A percentile compares a stretch with the other conserved stretches of the same genome.
phyloP scores from a whole-genome alignment of 2,888 invertebrate genomes.

The Rhagium mordax region DNA sequence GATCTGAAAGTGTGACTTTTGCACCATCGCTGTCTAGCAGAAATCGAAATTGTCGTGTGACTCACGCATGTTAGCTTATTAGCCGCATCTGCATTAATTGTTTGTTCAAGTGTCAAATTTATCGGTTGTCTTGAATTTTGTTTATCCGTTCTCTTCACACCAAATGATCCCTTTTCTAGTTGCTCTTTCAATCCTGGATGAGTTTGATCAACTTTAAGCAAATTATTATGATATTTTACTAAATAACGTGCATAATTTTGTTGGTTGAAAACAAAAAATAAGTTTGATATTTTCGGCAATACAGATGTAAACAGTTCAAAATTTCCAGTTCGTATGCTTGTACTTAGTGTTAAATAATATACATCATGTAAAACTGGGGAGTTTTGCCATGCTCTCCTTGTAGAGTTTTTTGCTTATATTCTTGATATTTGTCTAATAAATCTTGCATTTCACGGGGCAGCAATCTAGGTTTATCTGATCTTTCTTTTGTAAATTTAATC shows the following conservation, averaged over 20 bases:
- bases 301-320: slow-evolving; percentile 52
- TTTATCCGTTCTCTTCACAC: slow-evolving; percentile 44
- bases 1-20: slow-evolving; percentile 41
- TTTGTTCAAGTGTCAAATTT: slow-evolving; percentile 54
- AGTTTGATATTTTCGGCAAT: slow-evolving; percentile 46
- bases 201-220: slow-evolving; percentile 30
- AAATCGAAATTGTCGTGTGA: slow-evolving; percentile 22
- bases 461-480: too few relatives aligned
- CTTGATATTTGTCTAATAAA: slow-evolving; percentile 43
- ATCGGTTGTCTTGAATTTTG: slow-evolving; percentile 40
- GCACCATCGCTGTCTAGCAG: slow-evolving; percentile 45
- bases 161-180: slow-evolving; percentile 40
- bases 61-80: slow-evolving; percentile 23
- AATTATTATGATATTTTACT: slow-evolving; percentile 49
- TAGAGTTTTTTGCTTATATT: slow-evolving; percentile 46
- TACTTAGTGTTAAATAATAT: too few relatives aligned
- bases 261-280: slow-evolving; percentile 39
- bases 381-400: slow-evolving; percentile 45
- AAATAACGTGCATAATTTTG: slow-evolving; percentile 42
- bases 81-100: slow-evolving; percentile 34
- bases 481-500: too few relatives aligned
- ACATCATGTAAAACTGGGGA: slow-evolving; percentile 51
- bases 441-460: too few relatives aligned
- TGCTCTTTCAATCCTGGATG: slow-evolving; percentile 34
- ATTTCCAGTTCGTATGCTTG: slow-evolving; percentile 59